A percentile compares a stretch with the other conserved stretches of the same genome.
These are phyloP conservation scores for Diphyllodes magnificus DNA, from an alignment of 2,113 vertebrate species.

Conservation along the genomic window DNA sequence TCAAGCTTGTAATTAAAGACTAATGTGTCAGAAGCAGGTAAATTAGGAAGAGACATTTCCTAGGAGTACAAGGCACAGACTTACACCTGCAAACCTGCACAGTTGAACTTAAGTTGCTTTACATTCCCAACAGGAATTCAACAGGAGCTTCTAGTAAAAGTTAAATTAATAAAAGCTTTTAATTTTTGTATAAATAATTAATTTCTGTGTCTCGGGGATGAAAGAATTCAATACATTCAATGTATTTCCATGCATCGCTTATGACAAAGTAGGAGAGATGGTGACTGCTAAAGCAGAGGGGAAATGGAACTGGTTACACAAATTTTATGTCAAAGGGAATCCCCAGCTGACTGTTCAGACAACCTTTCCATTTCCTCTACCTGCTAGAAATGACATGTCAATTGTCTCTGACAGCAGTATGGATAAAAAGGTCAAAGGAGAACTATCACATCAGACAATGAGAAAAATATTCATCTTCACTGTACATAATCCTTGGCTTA, in stretches of 20 bases:
- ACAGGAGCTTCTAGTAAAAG: neutral
- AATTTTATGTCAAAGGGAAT: neutral
- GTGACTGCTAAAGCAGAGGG: neutral
- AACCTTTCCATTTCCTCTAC: neutral
- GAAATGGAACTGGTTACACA: neutral
- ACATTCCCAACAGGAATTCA: neutral
- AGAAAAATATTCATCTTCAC: neutral
- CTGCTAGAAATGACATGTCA: neutral
- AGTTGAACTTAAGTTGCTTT: neutral
- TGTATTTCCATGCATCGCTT: neutral
- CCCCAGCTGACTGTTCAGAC: neutral
- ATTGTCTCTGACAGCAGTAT: neutral
- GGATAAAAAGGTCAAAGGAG: neutral
- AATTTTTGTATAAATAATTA: neutral
- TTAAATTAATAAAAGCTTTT: neutral
- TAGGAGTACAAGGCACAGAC: neutral
- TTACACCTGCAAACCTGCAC: neutral
- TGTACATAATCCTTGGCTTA: neutral
- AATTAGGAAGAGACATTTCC: neutral
- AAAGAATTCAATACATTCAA: neutral
- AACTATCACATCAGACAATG: neutral
- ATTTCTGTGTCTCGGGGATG: neutral
- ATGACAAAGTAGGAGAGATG: neutral
- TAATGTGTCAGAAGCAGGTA: neutral
- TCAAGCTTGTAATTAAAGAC: neutral